Evolutionary conservation across 2,888 invertebrate genomes (phyloP).

Genomic region (Anthophora plumipes): DNA sequence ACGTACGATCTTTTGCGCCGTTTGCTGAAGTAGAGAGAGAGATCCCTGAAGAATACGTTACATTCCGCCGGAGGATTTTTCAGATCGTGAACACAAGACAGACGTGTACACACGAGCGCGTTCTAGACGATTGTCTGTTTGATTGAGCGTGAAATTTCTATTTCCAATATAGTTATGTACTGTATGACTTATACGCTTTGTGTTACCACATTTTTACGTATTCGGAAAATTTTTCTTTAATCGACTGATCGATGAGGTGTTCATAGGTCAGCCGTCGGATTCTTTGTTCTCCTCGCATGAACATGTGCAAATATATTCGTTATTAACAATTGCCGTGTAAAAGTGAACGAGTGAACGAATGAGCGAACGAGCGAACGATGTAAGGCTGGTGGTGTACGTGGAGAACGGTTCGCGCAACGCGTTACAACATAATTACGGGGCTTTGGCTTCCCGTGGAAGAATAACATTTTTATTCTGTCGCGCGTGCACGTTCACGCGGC

Average conservation of each 20-base stretch:
- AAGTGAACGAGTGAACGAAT: neutral
- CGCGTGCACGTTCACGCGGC: slow-evolving; percentile 24
- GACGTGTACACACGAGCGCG: neutral
- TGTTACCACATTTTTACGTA: neutral
- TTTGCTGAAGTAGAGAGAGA: slow-evolving; percentile 47
- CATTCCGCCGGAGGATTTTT: slow-evolving; percentile 30
- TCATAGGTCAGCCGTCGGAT: slow-evolving; percentile 11
- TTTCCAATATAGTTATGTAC: slow-evolving; percentile 26
- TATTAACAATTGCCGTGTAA: slow-evolving; percentile 43
- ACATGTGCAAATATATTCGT: neutral
- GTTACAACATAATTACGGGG: slow-evolving; percentile 59
- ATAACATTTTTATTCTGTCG: slow-evolving; percentile 59
- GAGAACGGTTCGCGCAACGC: slow-evolving; percentile 35
- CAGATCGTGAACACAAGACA: neutral
- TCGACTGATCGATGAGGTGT: neutral
- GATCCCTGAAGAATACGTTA: slow-evolving; percentile 33
- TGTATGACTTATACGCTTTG: slow-evolving; percentile 16
- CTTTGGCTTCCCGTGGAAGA: slow-evolving; percentile 33
- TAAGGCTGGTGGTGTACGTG: neutral
- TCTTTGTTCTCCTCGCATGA: slow-evolving; percentile 18
- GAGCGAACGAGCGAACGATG: slow-evolving; percentile 7
- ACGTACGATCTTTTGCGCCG: slow-evolving; percentile 58
- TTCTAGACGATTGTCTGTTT: slow-evolving; percentile 34
- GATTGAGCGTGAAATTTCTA: slow-evolving; percentile 62
- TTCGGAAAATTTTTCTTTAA: slow-evolving; percentile 11